Percentiles rank a stretch among this genome's conserved stretches.
Conservation (phyloP, 2,888 invertebrate genomes). For the Lamellibrachia columna region DNA sequence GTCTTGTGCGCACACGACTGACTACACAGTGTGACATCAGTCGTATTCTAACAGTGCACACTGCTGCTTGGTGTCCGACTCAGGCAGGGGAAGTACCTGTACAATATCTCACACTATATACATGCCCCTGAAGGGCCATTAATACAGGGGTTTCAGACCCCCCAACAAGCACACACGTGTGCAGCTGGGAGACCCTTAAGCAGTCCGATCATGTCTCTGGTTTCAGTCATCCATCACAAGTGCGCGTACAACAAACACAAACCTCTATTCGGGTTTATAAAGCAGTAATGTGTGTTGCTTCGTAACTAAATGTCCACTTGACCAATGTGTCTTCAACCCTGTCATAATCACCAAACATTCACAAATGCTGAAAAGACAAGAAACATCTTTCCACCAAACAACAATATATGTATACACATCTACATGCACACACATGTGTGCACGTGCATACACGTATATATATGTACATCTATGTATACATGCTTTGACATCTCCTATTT, state of each 20-base stretch:
- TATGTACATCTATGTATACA: background rate
- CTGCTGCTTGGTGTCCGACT: background rate
- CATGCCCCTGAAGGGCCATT: background rate
- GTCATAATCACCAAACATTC: background rate
- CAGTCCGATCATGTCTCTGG: background rate
- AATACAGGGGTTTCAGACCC: background rate
- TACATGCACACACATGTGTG: background rate
- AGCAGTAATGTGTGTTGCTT: background rate
- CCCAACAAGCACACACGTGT: background rate
- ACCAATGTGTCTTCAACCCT: background rate
- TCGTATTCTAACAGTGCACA: background rate
- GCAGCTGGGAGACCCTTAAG: background rate
- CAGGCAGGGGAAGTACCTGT: background rate
- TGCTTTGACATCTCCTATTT: background rate
- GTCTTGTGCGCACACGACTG: background rate
- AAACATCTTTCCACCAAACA: background rate
- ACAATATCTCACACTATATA: constrained; percentile 12
- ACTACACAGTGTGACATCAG: background rate
- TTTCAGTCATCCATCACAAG: background rate
- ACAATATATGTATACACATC: constrained; percentile 21
- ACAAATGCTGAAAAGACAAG: background rate
- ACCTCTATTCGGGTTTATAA: background rate
- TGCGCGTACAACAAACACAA: background rate
- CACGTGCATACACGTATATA: background rate
- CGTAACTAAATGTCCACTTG: background rate